These are phyloP conservation scores for Neodiprion pinetum DNA, from an alignment of 1,140 invertebrate genomes.

Conservation along the genomic window DNA sequence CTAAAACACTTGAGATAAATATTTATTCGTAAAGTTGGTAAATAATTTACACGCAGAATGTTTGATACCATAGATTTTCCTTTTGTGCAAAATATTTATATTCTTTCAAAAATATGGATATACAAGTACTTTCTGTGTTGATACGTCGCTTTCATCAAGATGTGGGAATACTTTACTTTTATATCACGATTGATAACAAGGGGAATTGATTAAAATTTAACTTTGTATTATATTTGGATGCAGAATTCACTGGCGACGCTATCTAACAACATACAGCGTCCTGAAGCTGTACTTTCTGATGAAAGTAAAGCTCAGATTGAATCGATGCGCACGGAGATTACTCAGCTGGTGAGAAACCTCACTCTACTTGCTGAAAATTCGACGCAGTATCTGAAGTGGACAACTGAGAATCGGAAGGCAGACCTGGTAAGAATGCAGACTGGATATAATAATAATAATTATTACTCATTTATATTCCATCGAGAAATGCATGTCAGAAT, in stretches of 20 bases:
- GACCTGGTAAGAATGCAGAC: too few relatives aligned
- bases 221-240: constrained; percentile 18
- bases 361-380: constrained; percentile 7
- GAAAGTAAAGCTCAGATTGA: constrained; percentile 43
- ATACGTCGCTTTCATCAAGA: neutral
- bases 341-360: neutral
- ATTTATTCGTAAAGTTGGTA: neutral
- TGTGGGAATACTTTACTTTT: too few relatives aligned
- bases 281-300: constrained; percentile 47
- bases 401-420: too few relatives aligned
- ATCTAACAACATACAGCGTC: constrained; percentile 45
- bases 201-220: constrained; percentile 10
- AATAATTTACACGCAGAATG: too few relatives aligned
- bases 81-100: constrained; percentile 12
- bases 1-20: constrained; percentile 22
- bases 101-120: constrained; percentile 30
- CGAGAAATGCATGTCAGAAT: too few relatives aligned
- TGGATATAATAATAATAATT: too few relatives aligned
- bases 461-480: too few relatives aligned
- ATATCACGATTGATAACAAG: too few relatives aligned
- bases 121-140: constrained; percentile 23
- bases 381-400: too few relatives aligned
- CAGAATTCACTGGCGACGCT: constrained; percentile 45
- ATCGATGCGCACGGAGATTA: neutral
- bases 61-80: too few relatives aligned